Conservation (phyloP, 2,888 invertebrate species). For the Diaperis boleti region DNA sequence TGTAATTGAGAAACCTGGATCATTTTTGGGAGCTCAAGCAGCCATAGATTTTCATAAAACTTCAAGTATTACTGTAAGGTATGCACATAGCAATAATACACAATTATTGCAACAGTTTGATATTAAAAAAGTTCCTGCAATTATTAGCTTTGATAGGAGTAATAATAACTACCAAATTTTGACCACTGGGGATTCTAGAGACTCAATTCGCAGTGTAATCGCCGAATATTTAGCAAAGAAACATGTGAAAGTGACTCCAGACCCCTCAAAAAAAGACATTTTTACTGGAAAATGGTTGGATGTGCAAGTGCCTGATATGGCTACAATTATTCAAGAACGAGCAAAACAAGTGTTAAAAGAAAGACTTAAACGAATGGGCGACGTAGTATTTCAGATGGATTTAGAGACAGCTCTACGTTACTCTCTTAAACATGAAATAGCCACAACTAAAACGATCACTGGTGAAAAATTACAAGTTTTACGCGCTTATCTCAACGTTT, state of each 20-base stretch:
- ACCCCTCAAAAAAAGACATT: conserved; percentile 43
- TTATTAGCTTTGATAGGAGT: conserved; percentile 69
- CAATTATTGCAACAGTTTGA: conserved; percentile 67
- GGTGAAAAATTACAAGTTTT: conserved; percentile 81
- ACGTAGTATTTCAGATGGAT: conserved; percentile 86
- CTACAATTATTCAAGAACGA: conserved; percentile 54
- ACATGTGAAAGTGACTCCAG: conserved; percentile 52
- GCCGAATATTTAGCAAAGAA: conserved; percentile 67
- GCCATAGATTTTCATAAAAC: conserved; percentile 75
- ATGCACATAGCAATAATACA: conserved; percentile 69
- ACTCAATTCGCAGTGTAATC: conserved; percentile 66
- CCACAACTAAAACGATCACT: conserved; percentile 75
- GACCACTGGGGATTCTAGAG: conserved; percentile 32
- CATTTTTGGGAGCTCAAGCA: conserved; percentile 75
- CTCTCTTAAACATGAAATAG: conserved; percentile 86
- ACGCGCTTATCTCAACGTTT: conserved; percentile 77
- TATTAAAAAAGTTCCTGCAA: conserved; percentile 69
- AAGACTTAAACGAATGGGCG: conserved; percentile 64
- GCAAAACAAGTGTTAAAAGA: conserved; percentile 58
- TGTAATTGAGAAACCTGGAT: conserved; percentile 75
- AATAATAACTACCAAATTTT: conserved; percentile 44
- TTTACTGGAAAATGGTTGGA: conserved; percentile 64
- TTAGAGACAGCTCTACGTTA: conserved; percentile 88
- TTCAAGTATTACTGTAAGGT: conserved; percentile 70
- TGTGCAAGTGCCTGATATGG: conserved; percentile 58